These are phyloP conservation scores for Nerophis ophidion DNA, from an alignment of 2,113 vertebrate genomes.

Conservation along the genomic window DNA sequence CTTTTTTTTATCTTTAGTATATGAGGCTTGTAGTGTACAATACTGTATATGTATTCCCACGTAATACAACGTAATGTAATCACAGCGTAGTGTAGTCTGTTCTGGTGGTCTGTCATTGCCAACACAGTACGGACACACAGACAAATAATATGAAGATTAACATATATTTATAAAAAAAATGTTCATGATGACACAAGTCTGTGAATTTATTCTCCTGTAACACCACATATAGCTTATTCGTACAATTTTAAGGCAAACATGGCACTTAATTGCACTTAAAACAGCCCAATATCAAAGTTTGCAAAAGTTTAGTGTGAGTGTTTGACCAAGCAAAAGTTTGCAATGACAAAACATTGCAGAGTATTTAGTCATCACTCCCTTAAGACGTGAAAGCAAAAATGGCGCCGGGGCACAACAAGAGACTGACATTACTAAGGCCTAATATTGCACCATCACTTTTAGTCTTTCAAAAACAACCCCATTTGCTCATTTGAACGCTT, in stretches of 20 bases:
- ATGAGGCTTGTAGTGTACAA: too few species aligned
- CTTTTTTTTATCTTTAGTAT: too few species aligned
- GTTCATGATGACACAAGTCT: constrained; percentile 18
- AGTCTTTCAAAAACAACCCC: neutral
- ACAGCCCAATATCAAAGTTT: neutral
- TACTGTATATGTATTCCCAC: constrained; percentile 8
- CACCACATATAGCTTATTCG: neutral
- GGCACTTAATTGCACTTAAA: neutral
- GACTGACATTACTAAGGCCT: constrained; percentile 17
- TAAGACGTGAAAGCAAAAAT: constrained; percentile 2
- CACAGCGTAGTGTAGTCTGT: constrained; percentile 20
- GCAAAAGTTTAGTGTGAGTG: constrained; percentile 16
- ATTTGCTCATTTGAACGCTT: neutral
- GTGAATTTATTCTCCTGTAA: constrained; percentile 4
- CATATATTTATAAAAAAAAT: constrained; percentile 14
- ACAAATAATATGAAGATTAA: constrained; percentile 24
- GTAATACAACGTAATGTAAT: constrained; percentile 41
- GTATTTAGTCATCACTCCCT: constrained; percentile 42
- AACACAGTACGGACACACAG: constrained; percentile 32
- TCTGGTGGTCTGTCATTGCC: constrained; percentile 40
- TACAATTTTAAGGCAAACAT: neutral
- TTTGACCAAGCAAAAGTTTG: constrained; percentile 6
- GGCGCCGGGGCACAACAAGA: constrained; percentile 6
- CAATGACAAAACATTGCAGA: constrained; percentile 25
- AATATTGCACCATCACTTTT: constrained; percentile 21